phyloP scores from a whole-genome alignment of 2,797 vertebrate species.

The Morus bassanus region DNA sequence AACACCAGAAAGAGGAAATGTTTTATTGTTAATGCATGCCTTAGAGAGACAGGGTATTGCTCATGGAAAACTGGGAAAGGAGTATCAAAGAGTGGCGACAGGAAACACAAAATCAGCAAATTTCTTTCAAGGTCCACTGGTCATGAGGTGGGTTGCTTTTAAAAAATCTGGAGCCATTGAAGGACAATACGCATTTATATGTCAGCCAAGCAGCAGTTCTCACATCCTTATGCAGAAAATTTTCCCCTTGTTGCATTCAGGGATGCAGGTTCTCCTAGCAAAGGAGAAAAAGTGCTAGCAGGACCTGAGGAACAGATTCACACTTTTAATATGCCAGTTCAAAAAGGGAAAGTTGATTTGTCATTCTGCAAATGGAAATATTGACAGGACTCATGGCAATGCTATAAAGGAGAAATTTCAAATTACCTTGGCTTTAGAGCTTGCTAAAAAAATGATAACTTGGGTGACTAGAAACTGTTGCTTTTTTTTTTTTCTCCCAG shows the following conservation, averaged over 20 bases:
- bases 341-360: background rate
- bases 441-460: background rate
- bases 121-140: background rate
- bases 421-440: background rate
- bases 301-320: background rate
- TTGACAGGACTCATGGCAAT: background rate
- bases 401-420: background rate
- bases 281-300: background rate
- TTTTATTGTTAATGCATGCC: background rate
- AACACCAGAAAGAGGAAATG: background rate
- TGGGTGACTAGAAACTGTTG: background rate
- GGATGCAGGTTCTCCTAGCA: background rate
- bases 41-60: background rate
- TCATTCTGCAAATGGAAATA: background rate
- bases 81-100: background rate
- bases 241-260: background rate
- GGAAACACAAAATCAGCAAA: background rate
- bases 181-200: background rate
- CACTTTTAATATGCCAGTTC: background rate
- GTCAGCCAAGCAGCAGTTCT: background rate
- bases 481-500: background rate
- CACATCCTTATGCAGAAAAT: background rate
- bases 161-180: background rate
- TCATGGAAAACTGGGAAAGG: background rate
- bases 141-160: background rate